Conservation (phyloP, 2,888 invertebrate species). For the Siphonodentalium dalli region DNA sequence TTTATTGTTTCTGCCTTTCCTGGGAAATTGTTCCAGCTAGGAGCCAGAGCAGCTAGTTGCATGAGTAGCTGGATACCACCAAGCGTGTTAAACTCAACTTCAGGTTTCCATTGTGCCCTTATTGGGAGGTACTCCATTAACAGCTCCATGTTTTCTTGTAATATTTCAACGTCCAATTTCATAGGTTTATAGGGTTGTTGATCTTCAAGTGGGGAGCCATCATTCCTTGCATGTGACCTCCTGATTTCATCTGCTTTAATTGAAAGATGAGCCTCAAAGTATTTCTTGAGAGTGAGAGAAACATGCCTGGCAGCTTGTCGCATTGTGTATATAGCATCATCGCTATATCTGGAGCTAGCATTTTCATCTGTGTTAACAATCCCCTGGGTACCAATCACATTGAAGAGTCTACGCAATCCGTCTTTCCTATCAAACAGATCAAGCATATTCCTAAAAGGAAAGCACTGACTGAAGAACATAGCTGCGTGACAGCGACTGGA, state of each 20-base stretch:
- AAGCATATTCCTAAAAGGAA: conserved; percentile 89
- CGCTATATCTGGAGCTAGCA: conserved; percentile 70
- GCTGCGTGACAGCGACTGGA: conserved; percentile 97
- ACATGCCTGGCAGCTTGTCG: conserved; percentile 90
- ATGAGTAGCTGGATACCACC: conserved; percentile 80
- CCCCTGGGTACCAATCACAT: no score
- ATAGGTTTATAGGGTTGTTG: conserved; percentile 68
- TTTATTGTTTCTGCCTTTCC: conserved; percentile 83
- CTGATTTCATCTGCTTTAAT: conserved; percentile 77
- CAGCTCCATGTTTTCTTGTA: conserved; percentile 84
- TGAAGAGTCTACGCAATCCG: conserved; percentile 90
- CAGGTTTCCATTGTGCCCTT: conserved; percentile 85
- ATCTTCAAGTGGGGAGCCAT: conserved; percentile 68
- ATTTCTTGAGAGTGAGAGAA: conserved; percentile 85
- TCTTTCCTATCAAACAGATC: conserved; percentile 95
- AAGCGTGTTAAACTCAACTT: conserved; percentile 83
- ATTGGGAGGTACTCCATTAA: conserved; percentile 81
- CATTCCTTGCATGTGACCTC: conserved; percentile 56
- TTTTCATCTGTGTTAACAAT: no score
- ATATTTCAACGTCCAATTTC: conserved; percentile 77
- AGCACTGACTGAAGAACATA: conserved; percentile 96
- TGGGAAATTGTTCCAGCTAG: conserved; percentile 86
- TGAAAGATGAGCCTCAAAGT: conserved; percentile 88
- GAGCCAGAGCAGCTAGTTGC: conserved; percentile 85
- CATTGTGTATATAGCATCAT: conserved; percentile 90